Evolutionary conservation across 2,113 vertebrate genomes (phyloP).

Genomic region (Ammospiza caudacuta): DNA sequence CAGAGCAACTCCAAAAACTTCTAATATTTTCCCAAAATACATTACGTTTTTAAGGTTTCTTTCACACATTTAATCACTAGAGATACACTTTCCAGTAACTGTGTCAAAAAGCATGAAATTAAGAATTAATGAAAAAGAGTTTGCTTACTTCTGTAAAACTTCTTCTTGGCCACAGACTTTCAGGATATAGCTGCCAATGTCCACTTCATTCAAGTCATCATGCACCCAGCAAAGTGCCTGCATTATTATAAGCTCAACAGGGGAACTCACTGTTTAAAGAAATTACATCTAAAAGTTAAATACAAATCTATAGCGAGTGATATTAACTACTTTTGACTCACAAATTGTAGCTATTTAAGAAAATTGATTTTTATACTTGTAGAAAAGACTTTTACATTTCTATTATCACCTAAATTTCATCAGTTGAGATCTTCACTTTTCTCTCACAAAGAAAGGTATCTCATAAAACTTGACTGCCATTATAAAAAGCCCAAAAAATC

Average conservation of each 20-base stretch:
- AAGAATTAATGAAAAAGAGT: conserved; percentile 22
- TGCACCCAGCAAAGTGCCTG: conserved; percentile 98
- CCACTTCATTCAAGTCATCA: conserved; percentile 94
- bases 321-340: neutral
- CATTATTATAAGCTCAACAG: conserved; percentile 95
- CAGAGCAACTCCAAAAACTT: neutral
- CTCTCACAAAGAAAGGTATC: neutral
- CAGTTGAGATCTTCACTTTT: neutral
- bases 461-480: neutral
- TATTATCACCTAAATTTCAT: neutral
- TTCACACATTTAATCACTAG: neutral
- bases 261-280: conserved; percentile 88
- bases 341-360: neutral
- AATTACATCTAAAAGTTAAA: conserved; percentile 28
- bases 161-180: conserved; percentile 97
- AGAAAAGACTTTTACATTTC: neutral
- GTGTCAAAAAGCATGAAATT: neutral
- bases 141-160: conserved; percentile 94
- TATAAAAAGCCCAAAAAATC: neutral
- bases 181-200: conserved; percentile 93
- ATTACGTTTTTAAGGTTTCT: neutral
- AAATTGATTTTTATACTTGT: neutral
- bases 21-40: neutral
- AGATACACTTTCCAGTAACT: neutral
- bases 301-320: neutral